phyloP scores from a whole-genome alignment of 92 coral and sea anemone species.

The Desmophyllum pertusum region DNA sequence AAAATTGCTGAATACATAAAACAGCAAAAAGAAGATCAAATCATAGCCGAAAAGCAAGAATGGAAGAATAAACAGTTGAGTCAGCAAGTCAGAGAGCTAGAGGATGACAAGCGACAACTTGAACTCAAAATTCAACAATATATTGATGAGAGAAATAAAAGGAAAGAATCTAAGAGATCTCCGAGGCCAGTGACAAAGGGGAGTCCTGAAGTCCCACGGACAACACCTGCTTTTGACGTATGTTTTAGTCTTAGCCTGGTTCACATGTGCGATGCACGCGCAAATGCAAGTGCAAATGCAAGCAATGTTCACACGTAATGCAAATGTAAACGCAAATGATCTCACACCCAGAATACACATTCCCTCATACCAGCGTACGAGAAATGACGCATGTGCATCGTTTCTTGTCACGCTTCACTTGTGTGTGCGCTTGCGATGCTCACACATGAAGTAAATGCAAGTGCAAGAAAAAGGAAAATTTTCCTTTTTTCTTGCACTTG shows the following conservation, averaged over 20 bases:
- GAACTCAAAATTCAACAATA: conserved; percentile 74
- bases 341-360: too few species aligned
- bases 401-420: too few species aligned
- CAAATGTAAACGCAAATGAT: too few species aligned
- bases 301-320: too few species aligned
- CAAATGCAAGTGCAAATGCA: too few species aligned
- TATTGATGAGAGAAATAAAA: conserved; percentile 73
- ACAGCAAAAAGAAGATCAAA: conserved; percentile 74
- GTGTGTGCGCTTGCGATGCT: too few species aligned
- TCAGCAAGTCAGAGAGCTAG: conserved; percentile 70
- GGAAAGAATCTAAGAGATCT: conserved; percentile 57
- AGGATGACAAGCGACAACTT: conserved; percentile 72
- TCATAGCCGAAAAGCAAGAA: conserved; percentile 71
- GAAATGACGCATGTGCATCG: too few species aligned
- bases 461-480: too few species aligned
- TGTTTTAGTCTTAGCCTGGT: neutral
- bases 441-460: too few species aligned
- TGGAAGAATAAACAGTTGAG: conserved; percentile 83
- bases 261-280: too few species aligned
- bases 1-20: conserved; percentile 64
- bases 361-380: too few species aligned
- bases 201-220: conserved; percentile 83
- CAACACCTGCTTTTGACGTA: conserved; percentile 82
- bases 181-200: conserved; percentile 51
- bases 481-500: too few species aligned